phyloP scores from a whole-genome alignment of 2,888 invertebrate species.

The Hemicrepidius hirtus region DNA sequence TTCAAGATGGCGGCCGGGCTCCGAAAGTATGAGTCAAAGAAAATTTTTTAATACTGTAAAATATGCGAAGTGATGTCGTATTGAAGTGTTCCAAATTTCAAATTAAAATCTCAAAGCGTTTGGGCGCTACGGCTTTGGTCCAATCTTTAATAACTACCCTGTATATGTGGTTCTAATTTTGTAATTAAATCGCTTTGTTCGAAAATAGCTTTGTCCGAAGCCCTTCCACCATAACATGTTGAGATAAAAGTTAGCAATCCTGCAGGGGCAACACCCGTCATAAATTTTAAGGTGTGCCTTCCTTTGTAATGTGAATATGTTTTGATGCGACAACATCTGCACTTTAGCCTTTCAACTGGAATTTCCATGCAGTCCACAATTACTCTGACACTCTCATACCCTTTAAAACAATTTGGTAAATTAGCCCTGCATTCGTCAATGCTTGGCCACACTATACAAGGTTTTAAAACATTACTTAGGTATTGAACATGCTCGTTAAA shows the following conservation, averaged over 20 bases:
- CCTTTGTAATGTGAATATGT: constrained; percentile 60
- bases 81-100: too few relatives aligned
- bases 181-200: constrained; percentile 28
- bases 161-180: constrained; percentile 43
- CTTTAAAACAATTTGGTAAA: background rate
- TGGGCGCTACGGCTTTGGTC: too few relatives aligned
- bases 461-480: background rate
- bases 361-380: background rate
- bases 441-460: background rate
- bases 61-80: too few relatives aligned
- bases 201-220: constrained; percentile 56
- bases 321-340: constrained; percentile 54
- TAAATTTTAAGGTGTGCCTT: constrained; percentile 55
- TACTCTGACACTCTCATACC: background rate
- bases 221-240: constrained; percentile 57
- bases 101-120: too few relatives aligned
- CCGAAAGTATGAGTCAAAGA: too few relatives aligned
- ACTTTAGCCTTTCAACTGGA: constrained; percentile 37
- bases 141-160: too few relatives aligned
- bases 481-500: background rate
- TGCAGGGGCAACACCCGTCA: constrained; percentile 57
- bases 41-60: too few relatives aligned
- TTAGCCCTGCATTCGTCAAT: background rate
- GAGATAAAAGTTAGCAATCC: constrained; percentile 57
- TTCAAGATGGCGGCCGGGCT: too few relatives aligned